Evolutionary conservation across 2,797 vertebrate genomes (phyloP), one percentile per base, ranked within the genome.

Genomic region (Pelochelys cantorii): DNA sequence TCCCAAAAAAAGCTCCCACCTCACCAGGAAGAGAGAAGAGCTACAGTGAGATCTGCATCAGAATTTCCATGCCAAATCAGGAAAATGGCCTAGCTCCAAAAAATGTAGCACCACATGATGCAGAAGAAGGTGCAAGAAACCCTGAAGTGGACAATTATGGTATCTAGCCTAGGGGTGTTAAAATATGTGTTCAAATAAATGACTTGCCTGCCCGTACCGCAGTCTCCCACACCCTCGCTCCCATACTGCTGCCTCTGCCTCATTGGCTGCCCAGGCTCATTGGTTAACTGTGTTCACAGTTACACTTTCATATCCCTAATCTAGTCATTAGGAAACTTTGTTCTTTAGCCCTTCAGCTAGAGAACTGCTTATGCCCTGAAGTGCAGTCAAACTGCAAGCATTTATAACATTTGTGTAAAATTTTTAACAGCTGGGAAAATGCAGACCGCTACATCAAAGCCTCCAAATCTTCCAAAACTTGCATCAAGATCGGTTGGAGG

Each of bases 381-480:
- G 65, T 34, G n/a, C n/a, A 34, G n/a, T 34, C 65, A 34, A 13
- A 75, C 4, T 27, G 15, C 3, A 57, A 10, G 10, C 22, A 42
- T n/a, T 31, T 3, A 48, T 48, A 48, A 48, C 42, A 48, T 8
- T 48, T 48, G 42, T 48, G 42, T 48, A 48, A 34, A 94, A 86
- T 95, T 95, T 54, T 3, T n/a, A 89, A 88, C 93, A 97, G 95
- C 55, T 91, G 97, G 94, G 81, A 96, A 90, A 91, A 93, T 94
- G 88, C 93, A 42, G 68, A 97, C 89, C 96, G 87, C 97, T 93
- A 97, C 97, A 83, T 96, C 95, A 93, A 94, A 96, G 78, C 97
- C 98, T 48, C 97, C 97, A 90, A 91, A 97, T 85, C 95, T 96
- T 93, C 90, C 97, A 91, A 97, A 94, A 95, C 86, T 97, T 85